Evolutionary conservation across 2,888 invertebrate genomes (phyloP).

Genomic region (Morpho deidamia): DNA sequence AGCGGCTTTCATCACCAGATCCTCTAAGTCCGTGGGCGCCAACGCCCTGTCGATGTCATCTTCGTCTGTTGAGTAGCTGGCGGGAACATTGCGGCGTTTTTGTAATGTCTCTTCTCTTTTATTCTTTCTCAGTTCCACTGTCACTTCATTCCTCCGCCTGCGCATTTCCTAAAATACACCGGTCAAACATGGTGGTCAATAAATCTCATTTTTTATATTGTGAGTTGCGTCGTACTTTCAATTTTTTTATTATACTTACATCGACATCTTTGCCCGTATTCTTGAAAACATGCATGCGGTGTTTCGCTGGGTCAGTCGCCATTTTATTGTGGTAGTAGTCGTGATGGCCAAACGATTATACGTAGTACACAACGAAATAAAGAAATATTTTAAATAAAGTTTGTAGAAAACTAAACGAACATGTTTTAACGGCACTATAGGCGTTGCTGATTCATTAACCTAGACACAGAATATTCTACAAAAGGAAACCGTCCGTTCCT

Average conservation of each 20-base stretch:
- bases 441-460: constrained; percentile 65
- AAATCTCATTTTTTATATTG: not conserved
- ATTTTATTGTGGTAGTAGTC: constrained; percentile 79
- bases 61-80: constrained; percentile 89
- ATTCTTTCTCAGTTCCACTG: constrained; percentile 97
- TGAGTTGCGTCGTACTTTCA: not conserved
- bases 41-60: constrained; percentile 85
- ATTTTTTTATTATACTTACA: constrained; percentile 81
- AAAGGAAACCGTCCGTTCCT: constrained; percentile 58
- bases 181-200: constrained; percentile 11
- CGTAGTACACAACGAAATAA: constrained; percentile 67
- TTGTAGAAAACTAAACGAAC: constrained; percentile 57
- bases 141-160: constrained; percentile 96
- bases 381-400: constrained; percentile 62
- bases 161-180: constrained; percentile 91
- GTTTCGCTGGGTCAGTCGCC: constrained; percentile 88
- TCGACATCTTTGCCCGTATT: constrained; percentile 99
- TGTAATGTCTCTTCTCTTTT: constrained; percentile 98
- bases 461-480: constrained; percentile 58
- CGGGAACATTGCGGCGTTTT: constrained; percentile 96
- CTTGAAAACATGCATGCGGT: constrained; percentile 96
- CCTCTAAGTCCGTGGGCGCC: constrained; percentile 85
- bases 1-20: constrained; percentile 91
- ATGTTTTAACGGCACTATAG: constrained; percentile 60
- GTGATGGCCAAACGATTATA: constrained; percentile 40